A percentile compares a stretch with the other conserved stretches of the same genome.
Evolutionary conservation across 2,888 invertebrate species (phyloP).

Genomic region (Orthosia cruda): DNA sequence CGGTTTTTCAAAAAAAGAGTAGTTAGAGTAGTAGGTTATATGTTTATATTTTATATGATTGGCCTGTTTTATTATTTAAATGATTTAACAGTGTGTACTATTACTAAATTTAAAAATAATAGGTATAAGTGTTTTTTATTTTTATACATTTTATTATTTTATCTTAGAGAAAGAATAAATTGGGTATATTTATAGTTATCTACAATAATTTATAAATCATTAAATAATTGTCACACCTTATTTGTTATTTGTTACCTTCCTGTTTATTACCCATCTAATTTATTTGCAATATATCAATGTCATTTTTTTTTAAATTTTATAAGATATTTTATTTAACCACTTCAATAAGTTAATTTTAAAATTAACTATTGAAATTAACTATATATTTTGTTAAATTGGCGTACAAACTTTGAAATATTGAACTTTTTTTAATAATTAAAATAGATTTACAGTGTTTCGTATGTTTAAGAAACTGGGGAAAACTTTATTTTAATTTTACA

Average conservation of each 20-base stretch:
- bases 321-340: not conserved
- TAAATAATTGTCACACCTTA: not conserved
- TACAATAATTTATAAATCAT: not conserved
- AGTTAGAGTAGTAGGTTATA: too few relatives aligned
- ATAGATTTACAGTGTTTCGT: not conserved
- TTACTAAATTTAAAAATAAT: not conserved
- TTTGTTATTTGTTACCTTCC: too few relatives aligned
- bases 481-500: not conserved
- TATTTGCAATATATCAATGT: constrained; percentile 5
- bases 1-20: too few relatives aligned
- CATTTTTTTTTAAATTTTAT: constrained; percentile 7
- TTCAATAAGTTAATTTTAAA: not conserved
- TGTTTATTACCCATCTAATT: not conserved
- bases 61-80: not conserved
- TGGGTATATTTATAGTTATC: not conserved
- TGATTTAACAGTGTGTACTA: not conserved
- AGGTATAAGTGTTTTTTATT: constrained; percentile 12
- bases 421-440: not conserved
- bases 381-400: too few relatives aligned
- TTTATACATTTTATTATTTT: not conserved
- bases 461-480: not conserved
- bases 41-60: not conserved
- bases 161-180: not conserved
- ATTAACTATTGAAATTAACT: too few relatives aligned
- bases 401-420: constrained; percentile 16